phyloP scores from a whole-genome alignment of 2,888 invertebrate genomes.

The Dendrolimus pini region DNA sequence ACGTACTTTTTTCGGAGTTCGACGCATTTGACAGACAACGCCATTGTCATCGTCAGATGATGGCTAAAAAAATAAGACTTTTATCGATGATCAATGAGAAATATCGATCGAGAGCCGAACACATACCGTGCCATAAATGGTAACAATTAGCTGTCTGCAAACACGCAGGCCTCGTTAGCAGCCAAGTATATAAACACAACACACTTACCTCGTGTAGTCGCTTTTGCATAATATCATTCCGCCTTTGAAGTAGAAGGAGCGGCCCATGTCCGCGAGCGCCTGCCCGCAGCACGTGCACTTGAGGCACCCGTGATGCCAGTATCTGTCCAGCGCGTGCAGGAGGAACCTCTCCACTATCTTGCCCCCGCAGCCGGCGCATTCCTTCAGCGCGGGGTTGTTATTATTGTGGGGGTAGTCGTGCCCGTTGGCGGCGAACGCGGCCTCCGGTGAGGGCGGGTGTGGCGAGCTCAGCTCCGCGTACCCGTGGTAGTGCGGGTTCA shows the following conservation, averaged over 20 bases:
- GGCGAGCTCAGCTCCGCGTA: constrained; percentile 88
- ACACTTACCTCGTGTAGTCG: constrained; percentile 93
- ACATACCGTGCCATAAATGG: constrained; percentile 42
- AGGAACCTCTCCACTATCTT: constrained; percentile 95
- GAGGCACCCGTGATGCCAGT: constrained; percentile 97
- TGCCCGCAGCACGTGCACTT: constrained; percentile 95
- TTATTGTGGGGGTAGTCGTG: constrained; percentile 79
- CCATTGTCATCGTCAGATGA: constrained; percentile 73
- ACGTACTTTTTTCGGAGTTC: constrained; percentile 58
- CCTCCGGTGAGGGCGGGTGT: constrained; percentile 85
- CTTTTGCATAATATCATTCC: constrained; percentile 97
- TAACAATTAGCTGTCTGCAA: constrained; percentile 46
- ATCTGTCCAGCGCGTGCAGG: constrained; percentile 93
- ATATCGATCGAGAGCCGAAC: constrained; percentile 43
- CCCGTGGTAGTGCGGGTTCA: constrained; percentile 94
- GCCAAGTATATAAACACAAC: constrained; percentile 6
- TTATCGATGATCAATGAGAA: constrained; percentile 60
- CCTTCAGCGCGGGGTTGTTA: constrained; percentile 80
- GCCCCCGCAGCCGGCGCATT: constrained; percentile 94
- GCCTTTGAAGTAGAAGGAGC: constrained; percentile 93
- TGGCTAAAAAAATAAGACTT: constrained; percentile 58
- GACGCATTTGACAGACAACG: constrained; percentile 66
- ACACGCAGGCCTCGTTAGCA: constrained; percentile 20
- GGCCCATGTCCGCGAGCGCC: constrained; percentile 92
- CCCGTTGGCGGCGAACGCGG: constrained; percentile 79